These are phyloP conservation scores for Riparia riparia DNA, from an alignment of 2,113 vertebrate genomes.

Conservation along the genomic window DNA sequence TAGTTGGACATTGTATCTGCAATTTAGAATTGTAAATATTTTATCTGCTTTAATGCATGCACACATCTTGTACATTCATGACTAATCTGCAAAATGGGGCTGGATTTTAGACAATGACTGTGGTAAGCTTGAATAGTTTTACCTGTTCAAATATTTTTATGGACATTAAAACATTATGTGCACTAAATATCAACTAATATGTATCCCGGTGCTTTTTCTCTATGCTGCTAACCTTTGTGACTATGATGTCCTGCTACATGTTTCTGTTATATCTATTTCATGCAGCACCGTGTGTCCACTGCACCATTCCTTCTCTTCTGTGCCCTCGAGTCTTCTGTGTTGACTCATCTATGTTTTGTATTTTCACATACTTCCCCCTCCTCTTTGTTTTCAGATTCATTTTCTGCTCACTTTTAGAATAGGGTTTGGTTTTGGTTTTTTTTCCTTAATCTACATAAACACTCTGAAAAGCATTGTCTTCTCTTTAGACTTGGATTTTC, in stretches of 20 bases:
- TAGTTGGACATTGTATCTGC: not conserved
- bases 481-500: not conserved
- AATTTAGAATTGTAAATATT: conserved; percentile 66
- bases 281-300: not conserved
- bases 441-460: not conserved
- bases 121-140: not conserved
- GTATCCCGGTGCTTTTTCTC: not conserved
- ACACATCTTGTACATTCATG: conserved; percentile 1
- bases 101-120: not conserved
- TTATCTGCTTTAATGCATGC: conserved; percentile 51
- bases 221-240: not conserved
- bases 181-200: not conserved
- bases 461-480: not conserved
- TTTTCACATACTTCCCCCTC: not conserved
- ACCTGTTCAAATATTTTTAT: conserved; percentile 30
- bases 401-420: not conserved
- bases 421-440: not conserved
- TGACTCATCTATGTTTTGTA: not conserved
- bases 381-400: not conserved
- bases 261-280: not conserved
- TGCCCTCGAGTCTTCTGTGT: not conserved
- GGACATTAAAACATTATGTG: not conserved
- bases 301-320: not conserved
- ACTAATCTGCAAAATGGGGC: not conserved
- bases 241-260: not conserved